Percentiles rank a stretch among this genome's conserved stretches.
phyloP scores from a whole-genome alignment of 2,888 invertebrate species.

The Phania funesta region DNA sequence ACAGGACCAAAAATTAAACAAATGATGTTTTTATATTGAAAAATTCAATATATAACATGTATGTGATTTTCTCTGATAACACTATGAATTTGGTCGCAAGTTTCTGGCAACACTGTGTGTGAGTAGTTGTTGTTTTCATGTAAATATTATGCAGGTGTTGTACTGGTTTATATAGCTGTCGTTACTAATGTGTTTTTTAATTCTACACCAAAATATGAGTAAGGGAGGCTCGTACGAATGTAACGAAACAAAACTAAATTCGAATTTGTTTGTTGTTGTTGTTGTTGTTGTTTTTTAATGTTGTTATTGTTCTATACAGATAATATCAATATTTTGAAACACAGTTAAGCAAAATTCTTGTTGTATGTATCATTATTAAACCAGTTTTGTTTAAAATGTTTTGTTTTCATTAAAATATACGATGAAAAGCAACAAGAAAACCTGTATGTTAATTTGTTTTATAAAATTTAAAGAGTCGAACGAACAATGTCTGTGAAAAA shows the following conservation, averaged over 20 bases:
- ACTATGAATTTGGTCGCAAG: too few relatives aligned
- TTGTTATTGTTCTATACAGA: slow-evolving; percentile 54
- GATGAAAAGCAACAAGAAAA: slow-evolving; percentile 6
- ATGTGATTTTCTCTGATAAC: not conserved
- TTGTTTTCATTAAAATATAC: slow-evolving; percentile 36
- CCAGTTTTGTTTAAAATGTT: slow-evolving; percentile 41
- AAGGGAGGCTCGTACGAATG: slow-evolving; percentile 59
- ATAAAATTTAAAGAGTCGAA: not conserved
- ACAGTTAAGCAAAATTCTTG: slow-evolving; percentile 34
- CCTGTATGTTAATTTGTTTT: slow-evolving; percentile 7
- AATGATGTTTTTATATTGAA: too few relatives aligned
- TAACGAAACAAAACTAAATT: not conserved
- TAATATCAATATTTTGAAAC: slow-evolving; percentile 4
- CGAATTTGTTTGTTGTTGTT: slow-evolving; percentile 34
- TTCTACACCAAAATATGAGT: not conserved
- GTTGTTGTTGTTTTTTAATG: slow-evolving; percentile 24
- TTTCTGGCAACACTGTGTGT: not conserved
- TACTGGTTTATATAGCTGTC: slow-evolving; percentile 7
- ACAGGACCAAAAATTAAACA: too few relatives aligned
- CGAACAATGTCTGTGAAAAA: not conserved
- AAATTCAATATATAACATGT: too few relatives aligned
- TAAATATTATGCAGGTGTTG: slow-evolving; percentile 42
- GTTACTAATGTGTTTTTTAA: not conserved
- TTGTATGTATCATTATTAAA: slow-evolving; percentile 40
- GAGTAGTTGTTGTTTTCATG: not conserved